A percentile compares a stretch with the other conserved stretches of the same genome.
Conservation (phyloP, 2,113 vertebrate genomes). For the Seriola aureovittata region DNA sequence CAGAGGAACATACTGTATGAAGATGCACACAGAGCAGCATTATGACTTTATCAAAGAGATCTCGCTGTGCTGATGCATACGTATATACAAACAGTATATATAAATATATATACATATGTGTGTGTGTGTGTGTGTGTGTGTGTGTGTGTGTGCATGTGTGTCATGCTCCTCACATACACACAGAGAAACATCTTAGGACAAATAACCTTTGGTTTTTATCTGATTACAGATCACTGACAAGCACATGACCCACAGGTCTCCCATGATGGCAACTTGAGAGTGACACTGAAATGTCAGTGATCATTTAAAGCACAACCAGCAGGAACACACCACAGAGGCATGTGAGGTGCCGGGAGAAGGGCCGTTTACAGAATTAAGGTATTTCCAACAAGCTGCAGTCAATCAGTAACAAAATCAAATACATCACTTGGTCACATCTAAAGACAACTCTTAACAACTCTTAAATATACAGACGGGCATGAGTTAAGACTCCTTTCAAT, state of each 20-base stretch:
- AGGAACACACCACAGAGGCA: not conserved
- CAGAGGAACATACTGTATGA: conserved; percentile 41
- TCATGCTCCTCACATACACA: conserved; percentile 34
- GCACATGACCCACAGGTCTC: conserved; percentile 34
- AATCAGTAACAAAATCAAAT: not conserved
- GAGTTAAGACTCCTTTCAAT: not conserved
- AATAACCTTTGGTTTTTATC: conserved; percentile 11
- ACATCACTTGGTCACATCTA: not conserved
- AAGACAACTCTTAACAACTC: not conserved
- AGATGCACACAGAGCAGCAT: conserved; percentile 37
- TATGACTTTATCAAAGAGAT: conserved; percentile 43
- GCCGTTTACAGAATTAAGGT: not conserved
- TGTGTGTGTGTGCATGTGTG: not conserved
- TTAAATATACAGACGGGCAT: not conserved
- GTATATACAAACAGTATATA: no score
- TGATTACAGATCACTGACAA: conserved; percentile 22
- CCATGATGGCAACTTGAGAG: not conserved
- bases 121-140: not conserved
- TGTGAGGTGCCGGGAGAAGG: not conserved
- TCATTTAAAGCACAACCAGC: not conserved
- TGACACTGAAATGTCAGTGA: conserved; percentile 1
- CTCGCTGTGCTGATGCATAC: conserved; percentile 8
- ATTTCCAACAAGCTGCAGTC: not conserved
- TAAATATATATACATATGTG: not conserved
- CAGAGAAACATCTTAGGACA: conserved; percentile 18